Conservation (phyloP, 1,140 invertebrate genomes). For the Polypedilum pembai region DNA sequence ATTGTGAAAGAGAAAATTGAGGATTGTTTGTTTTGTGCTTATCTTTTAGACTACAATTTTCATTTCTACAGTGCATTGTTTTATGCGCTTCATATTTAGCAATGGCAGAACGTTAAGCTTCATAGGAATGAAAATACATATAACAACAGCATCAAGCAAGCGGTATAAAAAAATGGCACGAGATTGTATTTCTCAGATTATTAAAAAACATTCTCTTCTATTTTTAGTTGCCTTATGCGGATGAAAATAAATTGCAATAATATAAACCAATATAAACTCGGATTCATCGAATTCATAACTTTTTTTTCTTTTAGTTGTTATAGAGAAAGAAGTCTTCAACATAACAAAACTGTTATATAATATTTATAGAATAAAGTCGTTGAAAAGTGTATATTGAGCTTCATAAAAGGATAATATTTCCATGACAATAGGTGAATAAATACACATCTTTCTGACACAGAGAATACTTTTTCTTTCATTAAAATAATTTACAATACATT, state of each 20-base stretch:
- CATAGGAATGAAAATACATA: not conserved
- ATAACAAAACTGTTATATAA: too few relatives aligned
- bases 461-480: too few relatives aligned
- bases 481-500: too few relatives aligned
- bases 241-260: conserved; percentile 19
- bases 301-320: not conserved
- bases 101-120: not conserved
- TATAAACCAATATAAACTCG: too few relatives aligned
- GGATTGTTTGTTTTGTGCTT: conserved; percentile 18
- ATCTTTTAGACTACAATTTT: conserved; percentile 2
- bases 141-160: not conserved
- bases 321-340: too few relatives aligned
- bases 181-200: conserved; percentile 11
- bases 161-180: not conserved
- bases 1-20: not conserved
- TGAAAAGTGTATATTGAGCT: not conserved
- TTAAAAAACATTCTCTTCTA: not conserved
- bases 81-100: not conserved
- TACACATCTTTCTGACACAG: not conserved
- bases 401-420: not conserved
- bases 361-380: too few relatives aligned
- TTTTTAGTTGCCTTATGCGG: not conserved
- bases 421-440: not conserved
- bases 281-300: not conserved
- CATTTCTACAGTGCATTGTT: not conserved